These are phyloP conservation scores for Ferrisia virgata DNA, from an alignment of 2,888 invertebrate genomes.

Conservation along the genomic window DNA sequence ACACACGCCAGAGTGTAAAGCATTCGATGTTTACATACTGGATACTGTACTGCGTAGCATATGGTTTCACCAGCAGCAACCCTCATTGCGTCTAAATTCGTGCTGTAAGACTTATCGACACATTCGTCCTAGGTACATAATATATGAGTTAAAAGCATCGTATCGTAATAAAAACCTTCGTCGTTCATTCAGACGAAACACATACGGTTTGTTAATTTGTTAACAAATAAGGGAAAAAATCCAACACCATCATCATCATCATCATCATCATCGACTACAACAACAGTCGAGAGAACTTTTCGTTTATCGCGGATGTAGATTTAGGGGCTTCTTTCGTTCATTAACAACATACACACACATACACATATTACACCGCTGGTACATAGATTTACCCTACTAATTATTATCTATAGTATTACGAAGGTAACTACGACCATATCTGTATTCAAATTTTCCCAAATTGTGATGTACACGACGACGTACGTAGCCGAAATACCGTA, in stretches of 20 bases:
- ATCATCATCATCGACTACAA: no score
- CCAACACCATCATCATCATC: neutral
- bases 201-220: conserved; percentile 9
- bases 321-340: neutral
- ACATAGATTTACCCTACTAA: neutral
- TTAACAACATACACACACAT: neutral
- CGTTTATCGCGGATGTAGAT: neutral
- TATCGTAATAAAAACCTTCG: neutral
- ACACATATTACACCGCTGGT: neutral
- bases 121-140: no score
- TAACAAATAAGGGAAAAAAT: neutral
- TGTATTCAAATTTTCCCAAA: no score
- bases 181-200: neutral
- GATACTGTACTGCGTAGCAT: neutral
- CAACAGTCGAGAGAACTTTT: neutral
- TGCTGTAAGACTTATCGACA: neutral
- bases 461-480: no score
- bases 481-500: no score
- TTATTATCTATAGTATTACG: no score
- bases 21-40: neutral
- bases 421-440: no score
- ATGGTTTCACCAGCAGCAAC: neutral
- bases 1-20: neutral
- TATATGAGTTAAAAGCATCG: neutral
- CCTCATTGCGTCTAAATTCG: neutral